phyloP scores from a whole-genome alignment of 2,113 vertebrate genomes.

The Poeciliopsis turrubarensis region DNA sequence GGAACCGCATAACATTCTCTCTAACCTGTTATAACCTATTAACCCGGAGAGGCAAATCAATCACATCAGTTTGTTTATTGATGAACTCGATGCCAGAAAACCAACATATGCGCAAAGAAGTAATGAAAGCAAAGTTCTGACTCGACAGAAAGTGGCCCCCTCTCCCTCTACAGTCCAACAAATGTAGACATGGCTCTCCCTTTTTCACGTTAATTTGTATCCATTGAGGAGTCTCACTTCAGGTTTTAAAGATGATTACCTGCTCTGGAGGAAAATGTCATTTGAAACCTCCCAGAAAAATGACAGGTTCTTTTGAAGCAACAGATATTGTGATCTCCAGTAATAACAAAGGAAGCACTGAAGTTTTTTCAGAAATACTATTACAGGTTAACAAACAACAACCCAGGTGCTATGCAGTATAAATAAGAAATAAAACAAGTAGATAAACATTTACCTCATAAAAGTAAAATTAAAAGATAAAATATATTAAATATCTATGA shows the following conservation, averaged over 20 bases:
- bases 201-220: neutral
- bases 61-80: conserved; percentile 10
- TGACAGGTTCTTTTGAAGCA: neutral
- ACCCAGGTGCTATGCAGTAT: no score
- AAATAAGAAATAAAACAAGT: no score
- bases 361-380: neutral
- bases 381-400: neutral
- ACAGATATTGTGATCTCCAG: neutral
- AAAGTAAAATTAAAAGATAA: no score
- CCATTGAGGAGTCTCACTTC: neutral
- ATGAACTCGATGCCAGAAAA: neutral
- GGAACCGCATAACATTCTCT: conserved; percentile 1
- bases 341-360: neutral
- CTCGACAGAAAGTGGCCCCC: neutral
- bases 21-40: conserved; percentile 30
- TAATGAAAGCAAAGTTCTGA: conserved; percentile 15
- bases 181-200: conserved; percentile 4
- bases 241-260: conserved; percentile 9
- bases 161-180: neutral
- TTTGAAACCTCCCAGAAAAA: conserved; percentile 9
- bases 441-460: no score
- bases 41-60: conserved; percentile 22
- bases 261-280: conserved; percentile 1
- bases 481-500: no score
- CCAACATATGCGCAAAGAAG: neutral